Conservation (phyloP, 2,113 vertebrate genomes). For the Pelusios castaneus region DNA sequence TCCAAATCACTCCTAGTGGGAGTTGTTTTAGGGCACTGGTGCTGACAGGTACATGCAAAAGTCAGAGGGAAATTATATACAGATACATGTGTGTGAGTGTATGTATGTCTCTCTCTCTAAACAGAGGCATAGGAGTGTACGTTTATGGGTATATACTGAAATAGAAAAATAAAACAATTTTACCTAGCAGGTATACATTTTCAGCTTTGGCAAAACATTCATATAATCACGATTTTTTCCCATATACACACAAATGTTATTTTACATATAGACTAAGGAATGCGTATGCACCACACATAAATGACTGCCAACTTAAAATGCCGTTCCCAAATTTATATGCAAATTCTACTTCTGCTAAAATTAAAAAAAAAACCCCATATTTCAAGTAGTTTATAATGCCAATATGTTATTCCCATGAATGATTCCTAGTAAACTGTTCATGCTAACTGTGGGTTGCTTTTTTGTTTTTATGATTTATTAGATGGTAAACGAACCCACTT, state of each 20-base stretch:
- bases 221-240: not conserved
- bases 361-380: conserved; percentile 46
- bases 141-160: not conserved
- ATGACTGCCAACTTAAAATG: conserved; percentile 72
- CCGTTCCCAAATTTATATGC: conserved; percentile 68
- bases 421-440: conserved; percentile 77
- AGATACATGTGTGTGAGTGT: not conserved
- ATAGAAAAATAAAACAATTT: not conserved
- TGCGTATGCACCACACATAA: conserved; percentile 31
- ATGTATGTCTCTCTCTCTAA: not conserved
- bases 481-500: conserved; percentile 80
- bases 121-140: not conserved
- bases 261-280: not conserved
- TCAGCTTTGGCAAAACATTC: not conserved
- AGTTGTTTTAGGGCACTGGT: conserved; percentile 40
- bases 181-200: not conserved
- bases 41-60: conserved; percentile 66
- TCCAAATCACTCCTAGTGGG: conserved; percentile 36
- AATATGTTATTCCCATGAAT: conserved; percentile 74
- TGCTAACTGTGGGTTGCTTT: conserved; percentile 61
- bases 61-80: conserved; percentile 28
- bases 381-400: conserved; percentile 74
- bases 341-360: conserved; percentile 75
- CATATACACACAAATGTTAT: not conserved
- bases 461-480: conserved; percentile 77